A percentile compares a stretch with the other conserved stretches of the same genome.
These are phyloP conservation scores for Oncorhynchus kisutch DNA, from an alignment of 2,113 vertebrate genomes.

Conservation along the genomic window DNA sequence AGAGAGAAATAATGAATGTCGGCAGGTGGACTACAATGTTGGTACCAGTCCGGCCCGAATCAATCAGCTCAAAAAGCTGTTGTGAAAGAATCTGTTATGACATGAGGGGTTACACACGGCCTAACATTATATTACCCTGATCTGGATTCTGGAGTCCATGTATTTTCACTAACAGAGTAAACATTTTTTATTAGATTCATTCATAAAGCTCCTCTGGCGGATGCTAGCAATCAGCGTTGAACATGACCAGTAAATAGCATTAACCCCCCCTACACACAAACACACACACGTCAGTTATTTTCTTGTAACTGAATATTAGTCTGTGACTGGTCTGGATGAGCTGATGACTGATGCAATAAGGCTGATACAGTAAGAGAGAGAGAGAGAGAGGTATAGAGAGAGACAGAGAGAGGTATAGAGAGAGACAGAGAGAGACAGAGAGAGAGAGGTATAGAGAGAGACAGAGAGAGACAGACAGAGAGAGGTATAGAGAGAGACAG, in stretches of 20 bases:
- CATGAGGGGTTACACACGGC: too few species aligned
- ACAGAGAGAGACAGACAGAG: neutral
- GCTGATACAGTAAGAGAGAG: too few species aligned
- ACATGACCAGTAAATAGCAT: slow-evolving; percentile 33
- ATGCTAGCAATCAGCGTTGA: slow-evolving; percentile 31
- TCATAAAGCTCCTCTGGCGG: slow-evolving; percentile 39
- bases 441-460: too few species aligned
- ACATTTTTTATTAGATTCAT: slow-evolving; percentile 10
- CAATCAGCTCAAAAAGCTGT: neutral
- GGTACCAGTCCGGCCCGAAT: slow-evolving; percentile 13
- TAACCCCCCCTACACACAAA: neutral
- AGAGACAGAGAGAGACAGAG: too few species aligned
- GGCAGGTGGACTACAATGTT: slow-evolving; percentile 45
- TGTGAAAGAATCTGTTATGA: too few species aligned
- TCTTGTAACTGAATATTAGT: slow-evolving; percentile 39
- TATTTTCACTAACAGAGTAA: too few species aligned
- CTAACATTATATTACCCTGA: too few species aligned
- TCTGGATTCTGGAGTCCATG: too few species aligned
- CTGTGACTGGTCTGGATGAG: slow-evolving; percentile 7
- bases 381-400: too few species aligned
- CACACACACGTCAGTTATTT: slow-evolving; percentile 17
- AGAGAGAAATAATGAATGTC: slow-evolving; percentile 49
- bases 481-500: neutral
- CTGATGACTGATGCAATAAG: neutral
- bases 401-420: neutral